A percentile compares a stretch with the other conserved stretches of the same genome.
These are phyloP conservation scores for Menidia beryllina DNA, from an alignment of 2,113 vertebrate genomes.

Conservation along the genomic window DNA sequence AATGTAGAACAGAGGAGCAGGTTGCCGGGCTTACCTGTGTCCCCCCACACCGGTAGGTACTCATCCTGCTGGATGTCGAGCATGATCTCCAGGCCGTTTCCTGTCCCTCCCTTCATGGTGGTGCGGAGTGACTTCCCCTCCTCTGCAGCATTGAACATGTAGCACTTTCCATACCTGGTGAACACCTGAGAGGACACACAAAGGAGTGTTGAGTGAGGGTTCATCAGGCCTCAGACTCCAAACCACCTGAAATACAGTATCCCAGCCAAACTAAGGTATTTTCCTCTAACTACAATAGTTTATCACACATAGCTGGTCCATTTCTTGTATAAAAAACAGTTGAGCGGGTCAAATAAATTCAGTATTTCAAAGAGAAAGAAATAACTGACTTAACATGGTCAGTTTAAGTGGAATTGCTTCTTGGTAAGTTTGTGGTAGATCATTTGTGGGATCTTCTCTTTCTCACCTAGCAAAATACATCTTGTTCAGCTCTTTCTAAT, in stretches of 20 bases:
- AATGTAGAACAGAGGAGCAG: not conserved
- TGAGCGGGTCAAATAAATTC: too few relatives aligned
- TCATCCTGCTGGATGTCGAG: constrained; percentile 98
- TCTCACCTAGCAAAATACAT: too few relatives aligned
- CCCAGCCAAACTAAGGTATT: too few relatives aligned
- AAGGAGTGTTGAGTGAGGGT: not conserved
- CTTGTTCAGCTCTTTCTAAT: too few relatives aligned
- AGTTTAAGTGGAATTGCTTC: not conserved
- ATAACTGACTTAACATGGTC: not conserved
- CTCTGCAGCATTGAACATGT: constrained; percentile 98
- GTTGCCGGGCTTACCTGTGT: constrained; percentile 76
- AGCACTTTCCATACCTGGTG: constrained; percentile 98
- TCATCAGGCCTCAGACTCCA: not conserved
- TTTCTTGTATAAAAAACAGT: too few relatives aligned
- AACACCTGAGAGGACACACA: constrained; percentile 86
- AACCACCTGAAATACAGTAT: too few relatives aligned
- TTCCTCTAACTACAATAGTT: too few relatives aligned
- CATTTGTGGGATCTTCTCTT: too few relatives aligned
- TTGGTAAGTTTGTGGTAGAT: not conserved
- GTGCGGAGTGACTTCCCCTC: constrained; percentile 94
- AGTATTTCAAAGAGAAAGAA: not conserved
- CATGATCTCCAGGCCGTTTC: constrained; percentile 99
- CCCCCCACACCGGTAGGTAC: constrained; percentile 85
- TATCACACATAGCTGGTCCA: too few relatives aligned
- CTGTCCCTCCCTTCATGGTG: constrained; percentile 97